These are phyloP conservation scores for Oreochromis grahami DNA, from an alignment of 2,797 vertebrate genomes.

Conservation along the genomic window DNA sequence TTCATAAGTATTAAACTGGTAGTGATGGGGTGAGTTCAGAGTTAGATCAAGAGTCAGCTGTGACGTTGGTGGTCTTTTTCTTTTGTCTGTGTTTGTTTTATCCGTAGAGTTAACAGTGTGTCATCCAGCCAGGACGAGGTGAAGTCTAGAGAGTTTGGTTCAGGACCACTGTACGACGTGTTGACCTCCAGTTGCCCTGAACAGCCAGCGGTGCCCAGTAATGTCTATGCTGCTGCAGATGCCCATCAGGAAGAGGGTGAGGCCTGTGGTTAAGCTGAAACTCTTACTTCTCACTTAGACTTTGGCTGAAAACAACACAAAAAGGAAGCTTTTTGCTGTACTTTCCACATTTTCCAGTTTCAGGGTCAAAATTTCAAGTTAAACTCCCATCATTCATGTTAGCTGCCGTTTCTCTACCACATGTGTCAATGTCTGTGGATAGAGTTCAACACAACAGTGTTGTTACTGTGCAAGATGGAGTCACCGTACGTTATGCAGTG, in stretches of 20 bases:
- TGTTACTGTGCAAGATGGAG: not conserved
- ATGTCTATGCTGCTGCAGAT: constrained; percentile 87
- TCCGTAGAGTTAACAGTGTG: constrained; percentile 87
- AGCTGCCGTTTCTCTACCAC: not conserved
- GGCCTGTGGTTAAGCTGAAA: not conserved
- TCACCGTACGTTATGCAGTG: not conserved
- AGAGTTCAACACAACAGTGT: not conserved
- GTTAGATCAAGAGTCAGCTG: not conserved
- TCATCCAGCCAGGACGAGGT: constrained; percentile 92
- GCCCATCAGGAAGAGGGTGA: constrained; percentile 93
- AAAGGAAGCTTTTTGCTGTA: not conserved
- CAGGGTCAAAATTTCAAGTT: not conserved
- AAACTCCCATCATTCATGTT: not conserved
- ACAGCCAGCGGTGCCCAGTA: constrained; percentile 87
- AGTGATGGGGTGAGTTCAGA: not conserved
- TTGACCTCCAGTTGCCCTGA: constrained; percentile 84
- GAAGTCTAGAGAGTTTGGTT: constrained; percentile 91
- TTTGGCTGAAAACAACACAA: not conserved
- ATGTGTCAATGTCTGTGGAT: not conserved
- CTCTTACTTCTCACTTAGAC: not conserved
- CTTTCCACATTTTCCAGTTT: not conserved
- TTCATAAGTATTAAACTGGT: not conserved
- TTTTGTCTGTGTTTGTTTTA: not conserved
- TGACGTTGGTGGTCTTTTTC: not conserved
- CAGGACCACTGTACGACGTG: constrained; percentile 84